These are phyloP conservation scores for Gandaritis pyraliata DNA, from an alignment of 2,888 invertebrate species.

Conservation along the genomic window DNA sequence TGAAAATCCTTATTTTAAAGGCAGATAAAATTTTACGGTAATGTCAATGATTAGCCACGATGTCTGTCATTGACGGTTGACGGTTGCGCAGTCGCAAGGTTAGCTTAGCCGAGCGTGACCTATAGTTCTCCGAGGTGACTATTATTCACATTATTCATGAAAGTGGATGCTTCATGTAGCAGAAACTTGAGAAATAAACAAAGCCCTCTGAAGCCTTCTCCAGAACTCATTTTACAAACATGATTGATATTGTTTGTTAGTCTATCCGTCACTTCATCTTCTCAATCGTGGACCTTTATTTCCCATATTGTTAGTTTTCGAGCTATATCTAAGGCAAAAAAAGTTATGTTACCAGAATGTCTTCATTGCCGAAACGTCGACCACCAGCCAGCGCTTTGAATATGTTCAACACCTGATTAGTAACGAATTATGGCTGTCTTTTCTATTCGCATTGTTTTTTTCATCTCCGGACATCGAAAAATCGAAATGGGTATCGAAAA, in stretches of 20 bases:
- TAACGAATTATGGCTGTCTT: slow-evolving; percentile 23
- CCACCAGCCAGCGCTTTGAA: slow-evolving; percentile 7
- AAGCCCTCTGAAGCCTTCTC: no score
- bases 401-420: slow-evolving; percentile 17
- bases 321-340: no score
- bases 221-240: no score
- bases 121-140: slow-evolving; percentile 22
- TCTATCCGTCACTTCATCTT: no score
- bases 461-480: slow-evolving; percentile 14
- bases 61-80: slow-evolving; percentile 15
- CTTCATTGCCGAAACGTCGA: slow-evolving; percentile 9
- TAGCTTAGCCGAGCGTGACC: slow-evolving; percentile 23
- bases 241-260: no score
- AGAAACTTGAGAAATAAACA: neutral
- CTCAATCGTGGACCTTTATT: no score
- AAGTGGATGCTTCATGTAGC: slow-evolving; percentile 17
- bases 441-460: slow-evolving; percentile 4
- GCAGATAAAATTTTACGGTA: neutral
- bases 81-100: slow-evolving; percentile 24
- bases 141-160: no score
- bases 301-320: no score
- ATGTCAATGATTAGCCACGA: slow-evolving; percentile 18
- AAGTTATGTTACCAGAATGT: neutral
- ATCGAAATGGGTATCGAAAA: slow-evolving; percentile 24
- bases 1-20: no score